phyloP scores from a whole-genome alignment of 1,140 invertebrate genomes.

The Temnothorax nylanderi region DNA sequence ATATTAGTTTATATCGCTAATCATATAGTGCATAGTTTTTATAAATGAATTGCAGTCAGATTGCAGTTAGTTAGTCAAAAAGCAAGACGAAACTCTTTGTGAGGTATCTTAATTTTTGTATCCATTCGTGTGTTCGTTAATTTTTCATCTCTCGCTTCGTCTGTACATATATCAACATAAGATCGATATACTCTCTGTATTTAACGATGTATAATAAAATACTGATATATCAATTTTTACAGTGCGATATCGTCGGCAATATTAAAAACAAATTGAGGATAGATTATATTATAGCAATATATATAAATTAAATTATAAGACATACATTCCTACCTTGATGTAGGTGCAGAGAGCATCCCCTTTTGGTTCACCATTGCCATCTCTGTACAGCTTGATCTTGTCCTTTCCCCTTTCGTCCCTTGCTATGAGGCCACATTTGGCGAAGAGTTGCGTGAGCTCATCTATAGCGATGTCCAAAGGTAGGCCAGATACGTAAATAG shows the following conservation, averaged over 20 bases:
- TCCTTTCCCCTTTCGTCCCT: constrained; percentile 94
- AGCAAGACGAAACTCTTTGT: neutral
- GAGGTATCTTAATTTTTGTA: constrained; percentile 18
- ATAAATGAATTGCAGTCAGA: constrained; percentile 3
- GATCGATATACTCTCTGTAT: constrained; percentile 42
- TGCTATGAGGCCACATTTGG: constrained; percentile 98
- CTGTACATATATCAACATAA: constrained; percentile 64
- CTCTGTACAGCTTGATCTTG: constrained; percentile 98
- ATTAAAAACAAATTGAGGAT: constrained; percentile 26
- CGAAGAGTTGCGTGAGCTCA: constrained; percentile 96
- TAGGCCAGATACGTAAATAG: constrained; percentile 98
- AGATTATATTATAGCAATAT: neutral
- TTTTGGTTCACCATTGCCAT: constrained; percentile 94
- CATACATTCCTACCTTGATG: constrained; percentile 91
- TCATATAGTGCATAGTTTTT: constrained; percentile 24
- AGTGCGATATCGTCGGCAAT: neutral
- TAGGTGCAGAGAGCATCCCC: constrained; percentile 99
- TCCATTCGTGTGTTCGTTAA: constrained; percentile 20
- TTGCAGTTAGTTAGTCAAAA: neutral
- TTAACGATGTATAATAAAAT: constrained; percentile 59
- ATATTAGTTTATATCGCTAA: neutral
- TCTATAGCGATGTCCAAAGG: constrained; percentile 96
- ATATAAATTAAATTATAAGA: constrained; percentile 1
- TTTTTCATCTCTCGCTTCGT: constrained; percentile 47
- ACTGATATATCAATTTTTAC: neutral